Evolutionary conservation across 2,888 invertebrate species (phyloP).

Genomic region (Drosophila anceps): DNA sequence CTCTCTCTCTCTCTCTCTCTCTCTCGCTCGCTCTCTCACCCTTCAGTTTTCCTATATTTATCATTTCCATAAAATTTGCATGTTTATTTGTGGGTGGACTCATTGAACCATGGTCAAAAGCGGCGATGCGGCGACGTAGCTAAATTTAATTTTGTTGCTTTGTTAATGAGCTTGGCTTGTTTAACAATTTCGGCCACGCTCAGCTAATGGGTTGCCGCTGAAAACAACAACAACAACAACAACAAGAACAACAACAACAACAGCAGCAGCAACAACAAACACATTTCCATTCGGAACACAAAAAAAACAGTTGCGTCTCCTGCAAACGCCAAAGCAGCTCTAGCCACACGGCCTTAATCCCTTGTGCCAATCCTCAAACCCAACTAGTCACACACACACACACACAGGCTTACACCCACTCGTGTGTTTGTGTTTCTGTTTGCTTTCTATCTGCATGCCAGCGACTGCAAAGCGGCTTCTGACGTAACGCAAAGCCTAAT

Average conservation of each 20-base stretch:
- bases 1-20: neutral
- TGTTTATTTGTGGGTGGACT: constrained; percentile 56
- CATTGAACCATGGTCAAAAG: constrained; percentile 46
- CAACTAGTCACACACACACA: neutral
- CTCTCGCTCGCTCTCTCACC: neutral
- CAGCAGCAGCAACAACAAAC: neutral
- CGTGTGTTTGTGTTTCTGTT: neutral
- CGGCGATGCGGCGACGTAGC: constrained; percentile 30
- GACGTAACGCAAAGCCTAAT: constrained; percentile 11
- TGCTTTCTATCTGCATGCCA: constrained; percentile 14
- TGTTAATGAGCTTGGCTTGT: constrained; percentile 69
- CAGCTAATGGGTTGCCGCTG: constrained; percentile 34
- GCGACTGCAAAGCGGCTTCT: constrained; percentile 12
- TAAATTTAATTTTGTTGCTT: constrained; percentile 76
- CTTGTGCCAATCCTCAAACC: constrained; percentile 12
- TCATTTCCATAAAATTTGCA: constrained; percentile 70
- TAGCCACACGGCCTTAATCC: neutral
- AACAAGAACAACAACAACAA: neutral
- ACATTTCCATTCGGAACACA: neutral
- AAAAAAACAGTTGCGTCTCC: constrained; percentile 22
- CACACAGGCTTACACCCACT: neutral
- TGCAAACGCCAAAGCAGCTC: constrained; percentile 7
- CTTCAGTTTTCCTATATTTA: constrained; percentile 53
- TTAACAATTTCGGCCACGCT: constrained; percentile 44
- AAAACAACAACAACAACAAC: too few relatives aligned